Evolutionary conservation across 2,797 vertebrate species (phyloP), one percentile per base, ranked within the genome.

Genomic region (Clarias pachynema): DNA sequence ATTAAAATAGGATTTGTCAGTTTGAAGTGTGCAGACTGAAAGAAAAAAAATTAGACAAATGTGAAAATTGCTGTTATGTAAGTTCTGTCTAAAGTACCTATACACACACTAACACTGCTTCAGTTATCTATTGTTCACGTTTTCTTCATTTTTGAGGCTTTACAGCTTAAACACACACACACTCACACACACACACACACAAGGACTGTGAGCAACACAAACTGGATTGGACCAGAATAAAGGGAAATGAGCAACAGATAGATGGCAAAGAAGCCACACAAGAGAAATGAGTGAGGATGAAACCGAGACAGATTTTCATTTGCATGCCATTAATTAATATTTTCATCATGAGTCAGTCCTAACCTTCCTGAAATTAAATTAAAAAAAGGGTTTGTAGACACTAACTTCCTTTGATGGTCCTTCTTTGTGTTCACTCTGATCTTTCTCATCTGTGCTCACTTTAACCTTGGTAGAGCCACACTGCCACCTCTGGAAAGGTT

Each of bases 241-340:
- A 86, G 87, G 89, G 85, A 90, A 94, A 94, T 92, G 92, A 94
- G 92, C 93, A 94, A 94, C 95, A 95, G 94, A 95, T 95, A 94
- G 94, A 92, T 92, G 80, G 79, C 84, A 87, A 75, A 70, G 82
- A 70, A 53, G 89, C 89, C 90, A 91, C 92, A 94, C 88, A 92
- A 92, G 91, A 92, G 93, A 92, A 93, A 93, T 87, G 89, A 92
- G 92, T 91, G 91, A 88, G 91, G 85, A 56, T 49, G 91, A 92
- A 93, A 90, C 83, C 66, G 89, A 93, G 91, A 90, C 62, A 86
- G 82, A 88, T 86, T 86, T 89, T 87, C 90, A 88, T 86, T 87
- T 88, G 87, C 90, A 88, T 92, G 89, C 91, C 90, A 91, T 93
- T 93, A 89, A 85, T 93, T 91, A 91, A 91, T 70, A 89, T 91